phyloP scores from a whole-genome alignment of 92 coral and sea anemone genomes.

The Scolanthus callimorphus region DNA sequence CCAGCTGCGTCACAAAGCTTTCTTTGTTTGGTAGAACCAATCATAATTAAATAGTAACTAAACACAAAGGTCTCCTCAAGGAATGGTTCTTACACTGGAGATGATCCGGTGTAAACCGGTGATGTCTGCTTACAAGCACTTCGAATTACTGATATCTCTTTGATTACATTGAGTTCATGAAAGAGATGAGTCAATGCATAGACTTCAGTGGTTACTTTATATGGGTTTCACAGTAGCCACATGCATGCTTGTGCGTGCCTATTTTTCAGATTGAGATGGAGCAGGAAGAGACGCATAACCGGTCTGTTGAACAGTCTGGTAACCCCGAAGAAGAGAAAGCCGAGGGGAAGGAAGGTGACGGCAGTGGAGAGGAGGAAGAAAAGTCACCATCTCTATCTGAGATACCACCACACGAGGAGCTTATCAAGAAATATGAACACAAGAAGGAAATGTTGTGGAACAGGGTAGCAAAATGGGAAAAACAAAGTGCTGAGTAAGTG shows the following conservation, averaged over 20 bases:
- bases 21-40: no score
- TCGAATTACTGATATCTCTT: no score
- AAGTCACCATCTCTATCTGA: neutral
- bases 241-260: neutral
- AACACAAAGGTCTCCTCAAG: no score
- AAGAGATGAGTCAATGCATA: no score
- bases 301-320: constrained; percentile 8
- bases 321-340: constrained; percentile 17
- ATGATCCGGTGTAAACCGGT: no score
- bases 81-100: no score
- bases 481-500: constrained; percentile 65
- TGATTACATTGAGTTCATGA: no score
- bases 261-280: constrained; percentile 83
- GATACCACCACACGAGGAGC: constrained; percentile 2
- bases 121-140: no score
- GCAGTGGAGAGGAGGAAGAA: constrained; percentile 11
- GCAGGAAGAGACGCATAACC: constrained; percentile 32
- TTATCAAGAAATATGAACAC: constrained; percentile 13
- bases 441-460: constrained; percentile 48
- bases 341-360: constrained; percentile 18
- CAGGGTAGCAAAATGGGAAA: constrained; percentile 64
- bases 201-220: no score
- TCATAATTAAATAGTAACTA: no score
- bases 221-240: no score
- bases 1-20: no score